phyloP scores from a whole-genome alignment of 2,113 vertebrate genomes.

The Rhinolophus ferrumequinum region DNA sequence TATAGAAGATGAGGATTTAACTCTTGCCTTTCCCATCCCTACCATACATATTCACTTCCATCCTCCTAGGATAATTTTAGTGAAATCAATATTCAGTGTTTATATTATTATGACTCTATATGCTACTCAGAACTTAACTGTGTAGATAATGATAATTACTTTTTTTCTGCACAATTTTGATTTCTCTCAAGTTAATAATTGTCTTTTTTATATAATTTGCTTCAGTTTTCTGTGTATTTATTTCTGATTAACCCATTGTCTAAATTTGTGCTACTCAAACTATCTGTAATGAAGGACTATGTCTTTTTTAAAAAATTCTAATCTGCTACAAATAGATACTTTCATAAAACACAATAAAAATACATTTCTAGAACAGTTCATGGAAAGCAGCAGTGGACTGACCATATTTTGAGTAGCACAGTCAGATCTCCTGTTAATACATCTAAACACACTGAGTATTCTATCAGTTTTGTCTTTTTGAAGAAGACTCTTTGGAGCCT shows the following conservation, averaged over 20 bases:
- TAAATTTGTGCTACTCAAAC: constrained; percentile 50
- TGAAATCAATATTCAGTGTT: constrained; percentile 59
- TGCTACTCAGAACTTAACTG: constrained; percentile 45
- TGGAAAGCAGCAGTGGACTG: background rate
- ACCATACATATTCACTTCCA: background rate
- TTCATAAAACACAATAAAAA: constrained; percentile 25
- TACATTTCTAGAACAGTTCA: background rate
- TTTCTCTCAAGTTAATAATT: constrained; percentile 57
- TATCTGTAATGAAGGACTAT: constrained; percentile 8
- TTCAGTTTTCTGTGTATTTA: constrained; percentile 58
- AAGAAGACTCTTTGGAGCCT: background rate
- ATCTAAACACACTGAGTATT: background rate
- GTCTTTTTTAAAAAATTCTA: background rate
- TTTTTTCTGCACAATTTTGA: constrained; percentile 44
- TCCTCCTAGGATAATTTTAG: background rate
- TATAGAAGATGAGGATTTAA: background rate
- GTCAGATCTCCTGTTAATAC: background rate
- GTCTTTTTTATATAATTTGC: constrained; percentile 32
- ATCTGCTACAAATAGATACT: background rate
- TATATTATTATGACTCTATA: constrained; percentile 39
- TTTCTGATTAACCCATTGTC: constrained; percentile 50
- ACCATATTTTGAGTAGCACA: background rate
- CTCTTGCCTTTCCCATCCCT: background rate
- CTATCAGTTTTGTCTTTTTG: background rate
- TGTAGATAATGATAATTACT: constrained; percentile 64